A percentile compares a stretch with the other conserved stretches of the same genome.
Evolutionary conservation across 2,797 vertebrate species (phyloP).

Genomic region (Carapus acus): DNA sequence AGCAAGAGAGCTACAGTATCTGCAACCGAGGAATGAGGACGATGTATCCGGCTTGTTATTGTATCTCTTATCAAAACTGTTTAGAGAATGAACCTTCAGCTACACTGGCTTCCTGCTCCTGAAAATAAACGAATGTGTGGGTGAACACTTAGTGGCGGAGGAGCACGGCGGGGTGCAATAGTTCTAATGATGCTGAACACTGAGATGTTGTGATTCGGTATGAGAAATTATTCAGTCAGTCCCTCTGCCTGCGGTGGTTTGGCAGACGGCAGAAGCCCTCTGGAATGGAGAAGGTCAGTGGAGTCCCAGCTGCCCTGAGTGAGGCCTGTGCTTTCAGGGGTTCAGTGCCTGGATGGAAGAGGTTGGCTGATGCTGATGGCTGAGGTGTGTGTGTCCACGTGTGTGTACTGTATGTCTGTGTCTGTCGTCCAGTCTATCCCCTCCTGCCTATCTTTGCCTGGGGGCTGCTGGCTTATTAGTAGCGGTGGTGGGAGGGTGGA

Average conservation of each 20-base stretch:
- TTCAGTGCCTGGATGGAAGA: slow-evolving; percentile 54
- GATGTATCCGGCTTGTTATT: too few relatives aligned
- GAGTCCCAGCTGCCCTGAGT: slow-evolving; percentile 34
- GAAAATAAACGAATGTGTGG: too few relatives aligned
- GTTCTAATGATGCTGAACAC: not conserved
- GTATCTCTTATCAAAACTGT: too few relatives aligned
- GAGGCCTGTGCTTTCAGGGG: slow-evolving; percentile 34
- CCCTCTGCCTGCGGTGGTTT: slow-evolving; percentile 28
- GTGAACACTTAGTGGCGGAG: too few relatives aligned
- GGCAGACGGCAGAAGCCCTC: slow-evolving; percentile 30
- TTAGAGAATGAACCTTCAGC: too few relatives aligned
- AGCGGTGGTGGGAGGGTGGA: slow-evolving; percentile 45
- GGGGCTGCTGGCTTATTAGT: slow-evolving; percentile 58
- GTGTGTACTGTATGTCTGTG: slow-evolving; percentile 33
- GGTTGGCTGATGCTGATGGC: slow-evolving; percentile 51
- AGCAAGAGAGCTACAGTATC: too few relatives aligned
- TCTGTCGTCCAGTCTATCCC: too few relatives aligned
- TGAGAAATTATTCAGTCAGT: slow-evolving; percentile 21
- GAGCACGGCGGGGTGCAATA: too few relatives aligned
- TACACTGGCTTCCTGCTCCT: too few relatives aligned
- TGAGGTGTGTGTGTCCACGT: slow-evolving; percentile 18
- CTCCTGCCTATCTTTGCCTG: slow-evolving; percentile 52
- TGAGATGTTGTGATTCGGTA: not conserved
- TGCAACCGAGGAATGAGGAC: too few relatives aligned
- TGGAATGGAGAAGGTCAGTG: slow-evolving; percentile 47